Base-by-base conservation (phyloP, 1,140 invertebrate genomes). In the Zaprionus camerounensis region DNA sequence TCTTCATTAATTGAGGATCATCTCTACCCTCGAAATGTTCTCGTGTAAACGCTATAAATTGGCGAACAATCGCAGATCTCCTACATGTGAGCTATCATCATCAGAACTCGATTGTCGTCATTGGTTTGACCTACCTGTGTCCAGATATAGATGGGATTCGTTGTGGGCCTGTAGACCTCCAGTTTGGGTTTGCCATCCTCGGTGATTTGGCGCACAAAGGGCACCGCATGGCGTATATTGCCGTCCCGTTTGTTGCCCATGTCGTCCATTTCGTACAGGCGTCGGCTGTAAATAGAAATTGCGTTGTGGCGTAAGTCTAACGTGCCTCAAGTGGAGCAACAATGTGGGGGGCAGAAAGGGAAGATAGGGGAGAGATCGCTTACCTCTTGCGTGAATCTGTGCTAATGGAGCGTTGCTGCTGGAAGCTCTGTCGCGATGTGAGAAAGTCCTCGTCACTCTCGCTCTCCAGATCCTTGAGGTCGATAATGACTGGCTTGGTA, bases 221-320 rank as follows among this genome's bases (percentile, higher is more conserved):
- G 94, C 81, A 94, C 93, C 13, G 94, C 93, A 70, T 94, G 94
- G 31, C 94, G 93, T 17, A 95, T 78, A 82, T 94, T 95, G 79
- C 94, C 94, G 44, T 94, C 94, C 65, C 94, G 94, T 67, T 93
- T 94, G 17, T 82, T 80, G 49, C 91, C 84, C 84, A 94, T 94
- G n/a, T 94, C 94, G 82, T 95, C 94, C 94, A 95, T 94, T 87
- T 95, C 94, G 93, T 94, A 93, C 46, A 91, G 77, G 55, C 92
- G 85, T n/a, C 88, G 84, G 57, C 92, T 92, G 15, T 38, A 76
- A 24, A 69, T 36, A 46, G 7, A 74, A 83, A 80, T 71, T 72
- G 62, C 61, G 51, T 71, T 66, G 65, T 46, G 79, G 49, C 65
- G n/a, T 56, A 62, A 62, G 59, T 28, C 24, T 13, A 12, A 13